These are phyloP conservation scores for Furcula furcula DNA, from an alignment of 2,888 invertebrate species.

Conservation along the genomic window DNA sequence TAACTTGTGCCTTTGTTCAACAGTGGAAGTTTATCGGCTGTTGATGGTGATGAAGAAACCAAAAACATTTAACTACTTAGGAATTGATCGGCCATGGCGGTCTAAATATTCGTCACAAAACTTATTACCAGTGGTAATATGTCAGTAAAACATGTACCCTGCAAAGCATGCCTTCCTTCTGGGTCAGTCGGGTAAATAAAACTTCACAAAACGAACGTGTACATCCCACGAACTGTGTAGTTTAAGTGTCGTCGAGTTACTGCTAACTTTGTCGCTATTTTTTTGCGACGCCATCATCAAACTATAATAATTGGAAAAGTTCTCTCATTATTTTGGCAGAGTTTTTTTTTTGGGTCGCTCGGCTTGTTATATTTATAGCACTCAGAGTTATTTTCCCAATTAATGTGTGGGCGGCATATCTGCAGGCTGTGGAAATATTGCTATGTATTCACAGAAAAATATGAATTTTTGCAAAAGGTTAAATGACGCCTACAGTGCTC, in stretches of 20 bases:
- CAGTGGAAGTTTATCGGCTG: not conserved
- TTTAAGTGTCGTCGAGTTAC: conserved; percentile 30
- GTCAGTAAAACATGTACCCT: too few species aligned
- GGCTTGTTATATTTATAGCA: conserved; percentile 7
- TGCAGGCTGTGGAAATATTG: too few species aligned
- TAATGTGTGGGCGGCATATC: too few species aligned
- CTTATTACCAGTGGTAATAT: too few species aligned
- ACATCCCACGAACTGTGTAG: conserved; percentile 19
- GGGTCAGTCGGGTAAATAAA: too few species aligned
- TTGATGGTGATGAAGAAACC: not conserved
- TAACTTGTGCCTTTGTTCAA: not conserved
- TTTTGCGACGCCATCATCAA: conserved; percentile 54
- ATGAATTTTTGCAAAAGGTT: too few species aligned
- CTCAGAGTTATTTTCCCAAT: not conserved
- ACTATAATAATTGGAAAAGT: conserved; percentile 77
- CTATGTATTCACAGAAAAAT: too few species aligned
- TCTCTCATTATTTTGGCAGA: conserved; percentile 71
- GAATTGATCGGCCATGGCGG: too few species aligned
- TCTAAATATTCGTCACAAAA: too few species aligned
- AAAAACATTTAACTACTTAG: not conserved
- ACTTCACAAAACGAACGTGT: not conserved
- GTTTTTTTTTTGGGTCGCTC: conserved; percentile 39
- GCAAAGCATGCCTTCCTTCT: too few species aligned
- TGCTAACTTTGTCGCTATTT: conserved; percentile 42
- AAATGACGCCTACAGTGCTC: too few species aligned